Evolutionary conservation across 2,113 vertebrate genomes (phyloP).

Genomic region (Festucalex cinctus): DNA sequence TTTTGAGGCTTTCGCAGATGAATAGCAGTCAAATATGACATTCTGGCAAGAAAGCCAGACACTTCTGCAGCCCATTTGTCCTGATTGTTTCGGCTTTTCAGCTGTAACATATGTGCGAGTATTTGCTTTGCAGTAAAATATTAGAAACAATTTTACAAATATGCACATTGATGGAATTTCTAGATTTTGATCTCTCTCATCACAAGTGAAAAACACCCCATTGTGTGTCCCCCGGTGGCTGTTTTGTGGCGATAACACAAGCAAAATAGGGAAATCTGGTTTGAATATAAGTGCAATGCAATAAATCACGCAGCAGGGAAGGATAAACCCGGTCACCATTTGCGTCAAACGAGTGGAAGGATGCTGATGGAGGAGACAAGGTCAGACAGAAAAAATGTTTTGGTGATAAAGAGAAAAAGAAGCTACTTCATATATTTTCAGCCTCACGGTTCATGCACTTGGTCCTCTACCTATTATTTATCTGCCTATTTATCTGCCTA

Average conservation of each 20-base stretch:
- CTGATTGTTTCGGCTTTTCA: conserved; percentile 50
- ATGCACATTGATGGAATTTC: neutral
- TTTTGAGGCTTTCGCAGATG: conserved; percentile 22
- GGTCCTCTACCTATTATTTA: conserved; percentile 10
- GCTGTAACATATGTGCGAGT: conserved; percentile 52
- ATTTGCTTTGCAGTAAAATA: conserved; percentile 25
- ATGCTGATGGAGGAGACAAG: conserved; percentile 32
- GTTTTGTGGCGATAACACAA: conserved; percentile 36
- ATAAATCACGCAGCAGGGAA: conserved; percentile 46
- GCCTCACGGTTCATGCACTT: too few relatives aligned
- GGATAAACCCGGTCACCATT: conserved; percentile 21
- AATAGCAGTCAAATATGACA: conserved; percentile 27
- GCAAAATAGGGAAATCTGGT: conserved; percentile 37
- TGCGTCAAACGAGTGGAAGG: conserved; percentile 29
- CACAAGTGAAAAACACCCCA: conserved; percentile 40
- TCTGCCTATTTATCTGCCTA: conserved; percentile 3
- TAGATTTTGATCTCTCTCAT: conserved; percentile 27
- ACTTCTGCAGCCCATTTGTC: conserved; percentile 54
- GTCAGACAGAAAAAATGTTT: conserved; percentile 24
- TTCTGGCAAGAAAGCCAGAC: conserved; percentile 47
- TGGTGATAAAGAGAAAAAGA: conserved; percentile 17
- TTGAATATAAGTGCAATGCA: conserved; percentile 45
- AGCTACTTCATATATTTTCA: conserved; percentile 19
- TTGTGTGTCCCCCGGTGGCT: conserved; percentile 44
- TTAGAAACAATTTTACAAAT: conserved; percentile 6